Evolutionary conservation across 1,140 invertebrate genomes (phyloP).

Genomic region (Xylocopa sonorina): DNA sequence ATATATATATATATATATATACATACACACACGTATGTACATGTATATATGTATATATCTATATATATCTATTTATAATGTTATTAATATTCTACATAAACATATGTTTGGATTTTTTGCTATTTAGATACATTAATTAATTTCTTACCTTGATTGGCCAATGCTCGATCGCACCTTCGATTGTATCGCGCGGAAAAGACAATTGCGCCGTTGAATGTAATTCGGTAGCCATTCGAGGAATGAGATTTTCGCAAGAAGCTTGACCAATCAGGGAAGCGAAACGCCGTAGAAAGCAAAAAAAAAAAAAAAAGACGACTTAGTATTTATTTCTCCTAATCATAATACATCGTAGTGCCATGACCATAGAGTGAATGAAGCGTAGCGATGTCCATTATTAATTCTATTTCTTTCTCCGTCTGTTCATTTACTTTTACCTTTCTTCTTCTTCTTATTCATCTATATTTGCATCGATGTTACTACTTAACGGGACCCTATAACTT

Average conservation of each 20-base stretch:
- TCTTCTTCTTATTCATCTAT: not conserved
- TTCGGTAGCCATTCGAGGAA: not conserved
- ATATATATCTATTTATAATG: slow-evolving; percentile 47
- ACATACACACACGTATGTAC: slow-evolving; percentile 65
- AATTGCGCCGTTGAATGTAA: no score
- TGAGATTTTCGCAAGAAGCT: not conserved
- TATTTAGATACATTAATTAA: slow-evolving; percentile 67
- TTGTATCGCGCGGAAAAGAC: no score
- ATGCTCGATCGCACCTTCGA: no score
- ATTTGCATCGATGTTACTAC: slow-evolving; percentile 54
- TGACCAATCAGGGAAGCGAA: slow-evolving; percentile 61
- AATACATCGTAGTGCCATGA: slow-evolving; percentile 64
- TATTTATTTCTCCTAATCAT: slow-evolving; percentile 45
- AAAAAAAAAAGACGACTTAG: slow-evolving; percentile 50
- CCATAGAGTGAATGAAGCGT: slow-evolving; percentile 63
- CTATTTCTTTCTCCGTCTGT: slow-evolving; percentile 29
- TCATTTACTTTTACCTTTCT: slow-evolving; percentile 20
- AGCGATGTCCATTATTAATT: slow-evolving; percentile 59
- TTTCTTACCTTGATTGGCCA: slow-evolving; percentile 69
- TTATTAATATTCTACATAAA: slow-evolving; percentile 68
- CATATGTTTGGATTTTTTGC: slow-evolving; percentile 65
- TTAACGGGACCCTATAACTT: not conserved
- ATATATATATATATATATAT: slow-evolving; percentile 7
- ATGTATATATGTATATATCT: slow-evolving; percentile 64
- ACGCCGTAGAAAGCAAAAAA: slow-evolving; percentile 53